phyloP scores from a whole-genome alignment of 2,888 invertebrate species.

The Euclidia mi region DNA sequence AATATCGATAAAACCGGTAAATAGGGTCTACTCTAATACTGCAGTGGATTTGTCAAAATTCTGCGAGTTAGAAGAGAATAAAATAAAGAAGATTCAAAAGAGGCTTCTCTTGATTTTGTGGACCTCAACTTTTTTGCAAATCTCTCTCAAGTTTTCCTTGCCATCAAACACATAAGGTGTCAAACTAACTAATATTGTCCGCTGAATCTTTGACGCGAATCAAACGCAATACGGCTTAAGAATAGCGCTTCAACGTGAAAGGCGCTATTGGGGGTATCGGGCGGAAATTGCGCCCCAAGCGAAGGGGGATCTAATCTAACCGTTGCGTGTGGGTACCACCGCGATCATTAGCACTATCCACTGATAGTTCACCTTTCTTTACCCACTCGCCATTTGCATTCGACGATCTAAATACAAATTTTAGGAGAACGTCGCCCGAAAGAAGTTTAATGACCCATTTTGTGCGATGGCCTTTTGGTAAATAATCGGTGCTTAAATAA shows the following conservation, averaged over 20 bases:
- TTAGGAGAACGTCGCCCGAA: slow-evolving; percentile 21
- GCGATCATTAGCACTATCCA: slow-evolving; percentile 80
- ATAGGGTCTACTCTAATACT: no score
- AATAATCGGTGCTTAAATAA: background rate
- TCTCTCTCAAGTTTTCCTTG: no score
- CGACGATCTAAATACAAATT: slow-evolving; percentile 25
- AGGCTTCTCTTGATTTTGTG: no score
- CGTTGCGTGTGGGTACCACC: slow-evolving; percentile 82
- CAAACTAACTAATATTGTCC: no score
- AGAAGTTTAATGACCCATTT: slow-evolving; percentile 24
- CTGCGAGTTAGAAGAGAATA: no score
- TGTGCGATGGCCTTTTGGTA: background rate
- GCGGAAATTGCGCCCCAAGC: slow-evolving; percentile 84
- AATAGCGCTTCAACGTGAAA: slow-evolving; percentile 57
- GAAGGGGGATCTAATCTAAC: slow-evolving; percentile 84
- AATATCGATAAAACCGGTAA: no score
- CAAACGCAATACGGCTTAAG: slow-evolving; percentile 24
- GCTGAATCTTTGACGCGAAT: no score
- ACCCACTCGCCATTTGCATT: slow-evolving; percentile 49
- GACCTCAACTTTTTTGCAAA: no score
- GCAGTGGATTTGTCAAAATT: no score
- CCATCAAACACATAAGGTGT: no score
- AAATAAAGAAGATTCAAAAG: no score
- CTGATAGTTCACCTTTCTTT: slow-evolving; percentile 75
- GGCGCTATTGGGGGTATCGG: slow-evolving; percentile 70